Conservation (phyloP, 1,140 invertebrate genomes). For the Neodiprion pinetum region DNA sequence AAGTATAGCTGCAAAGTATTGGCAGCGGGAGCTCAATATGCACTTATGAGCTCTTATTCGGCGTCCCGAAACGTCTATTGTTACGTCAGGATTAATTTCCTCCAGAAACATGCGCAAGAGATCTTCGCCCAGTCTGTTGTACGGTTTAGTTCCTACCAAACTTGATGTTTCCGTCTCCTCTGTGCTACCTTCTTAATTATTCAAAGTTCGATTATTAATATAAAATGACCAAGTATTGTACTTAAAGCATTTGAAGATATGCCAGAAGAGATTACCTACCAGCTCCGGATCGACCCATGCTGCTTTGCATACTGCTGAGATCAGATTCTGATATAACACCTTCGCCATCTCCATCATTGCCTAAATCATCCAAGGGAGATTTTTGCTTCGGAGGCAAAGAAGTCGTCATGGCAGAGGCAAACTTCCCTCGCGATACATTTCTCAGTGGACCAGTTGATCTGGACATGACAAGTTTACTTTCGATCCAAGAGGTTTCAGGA, state of each 20-base stretch:
- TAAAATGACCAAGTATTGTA: not conserved
- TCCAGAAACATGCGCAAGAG: constrained; percentile 88
- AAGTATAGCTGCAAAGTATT: constrained; percentile 90
- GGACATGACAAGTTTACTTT: constrained; percentile 68
- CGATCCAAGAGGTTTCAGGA: constrained; percentile 71
- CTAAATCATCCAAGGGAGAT: constrained; percentile 48
- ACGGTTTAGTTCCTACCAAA: constrained; percentile 58
- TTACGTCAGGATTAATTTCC: constrained; percentile 86
- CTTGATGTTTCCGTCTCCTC: constrained; percentile 63
- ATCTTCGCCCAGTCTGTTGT: constrained; percentile 81
- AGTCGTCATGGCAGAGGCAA: constrained; percentile 50
- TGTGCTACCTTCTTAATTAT: constrained; percentile 55
- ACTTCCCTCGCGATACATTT: constrained; percentile 41
- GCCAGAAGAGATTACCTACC: constrained; percentile 40
- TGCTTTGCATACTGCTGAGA: constrained; percentile 65
- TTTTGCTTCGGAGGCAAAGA: constrained; percentile 55
- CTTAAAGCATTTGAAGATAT: not conserved
- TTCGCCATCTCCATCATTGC: constrained; percentile 47
- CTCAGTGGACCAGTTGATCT: constrained; percentile 59
- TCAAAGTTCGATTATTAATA: constrained; percentile 26
- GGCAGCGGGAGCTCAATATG: constrained; percentile 85
- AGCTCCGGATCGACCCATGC: constrained; percentile 62
- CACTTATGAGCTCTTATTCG: constrained; percentile 88
- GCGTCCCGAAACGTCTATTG: constrained; percentile 78
- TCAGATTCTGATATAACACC: constrained; percentile 60